These are phyloP conservation scores for Solea solea DNA, from an alignment of 2,113 vertebrate genomes.

Conservation along the genomic window DNA sequence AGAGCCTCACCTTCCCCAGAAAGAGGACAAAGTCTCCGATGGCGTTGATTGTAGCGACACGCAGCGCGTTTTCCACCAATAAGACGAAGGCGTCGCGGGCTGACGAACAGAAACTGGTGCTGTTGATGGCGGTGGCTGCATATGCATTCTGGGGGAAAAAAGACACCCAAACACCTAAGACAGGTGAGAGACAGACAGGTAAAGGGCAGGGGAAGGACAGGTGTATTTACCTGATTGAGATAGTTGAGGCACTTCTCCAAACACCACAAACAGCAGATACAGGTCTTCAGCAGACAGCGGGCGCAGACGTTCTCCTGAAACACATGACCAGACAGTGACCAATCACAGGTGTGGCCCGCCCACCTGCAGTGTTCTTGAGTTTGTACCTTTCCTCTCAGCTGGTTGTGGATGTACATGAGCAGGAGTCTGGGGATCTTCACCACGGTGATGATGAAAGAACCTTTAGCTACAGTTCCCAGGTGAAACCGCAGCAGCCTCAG, in stretches of 20 bases:
- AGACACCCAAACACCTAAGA: background rate
- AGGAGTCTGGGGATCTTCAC: conserved; percentile 96
- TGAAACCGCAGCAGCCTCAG: conserved; percentile 93
- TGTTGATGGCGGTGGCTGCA: conserved; percentile 98
- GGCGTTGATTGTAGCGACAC: conserved; percentile 97
- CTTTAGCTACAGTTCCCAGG: conserved; percentile 96
- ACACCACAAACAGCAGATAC: conserved; percentile 99
- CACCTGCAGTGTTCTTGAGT: background rate
- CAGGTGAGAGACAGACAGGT: background rate
- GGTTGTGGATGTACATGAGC: conserved; percentile 96
- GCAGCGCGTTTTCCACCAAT: conserved; percentile 95
- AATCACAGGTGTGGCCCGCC: background rate
- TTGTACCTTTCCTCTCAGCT: conserved; percentile 97
- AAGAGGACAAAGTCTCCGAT: conserved; percentile 97
- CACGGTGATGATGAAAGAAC: conserved; percentile 97
- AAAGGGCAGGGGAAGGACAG: background rate
- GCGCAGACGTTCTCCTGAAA: conserved; percentile 94
- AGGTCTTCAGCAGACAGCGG: conserved; percentile 94
- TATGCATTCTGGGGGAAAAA: conserved; percentile 89
- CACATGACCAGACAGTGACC: background rate
- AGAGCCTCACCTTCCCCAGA: conserved; percentile 90
- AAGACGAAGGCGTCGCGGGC: conserved; percentile 97
- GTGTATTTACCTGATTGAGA: conserved; percentile 90
- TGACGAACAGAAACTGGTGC: conserved; percentile 98
- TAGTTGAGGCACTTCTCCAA: conserved; percentile 99